Percentiles rank a stretch among this genome's conserved stretches.
These are phyloP conservation scores for Scaptomyza pallida DNA, from an alignment of 1,140 invertebrate species.

Conservation along the genomic window DNA sequence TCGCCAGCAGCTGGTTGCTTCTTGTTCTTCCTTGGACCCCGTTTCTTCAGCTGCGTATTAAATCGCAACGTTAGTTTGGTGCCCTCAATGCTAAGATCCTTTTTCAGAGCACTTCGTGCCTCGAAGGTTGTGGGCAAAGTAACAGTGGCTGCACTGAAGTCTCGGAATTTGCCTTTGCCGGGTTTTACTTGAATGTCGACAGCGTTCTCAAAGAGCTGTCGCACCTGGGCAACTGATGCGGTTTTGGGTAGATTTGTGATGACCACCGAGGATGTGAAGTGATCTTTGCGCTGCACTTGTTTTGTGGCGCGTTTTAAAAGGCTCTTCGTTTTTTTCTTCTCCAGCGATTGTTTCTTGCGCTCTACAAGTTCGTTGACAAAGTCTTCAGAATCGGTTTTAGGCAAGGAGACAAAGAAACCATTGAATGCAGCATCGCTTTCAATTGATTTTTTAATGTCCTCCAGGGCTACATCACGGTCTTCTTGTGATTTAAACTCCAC, in stretches of 20 bases:
- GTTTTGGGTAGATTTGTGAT: conserved; percentile 75
- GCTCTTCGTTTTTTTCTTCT: conserved; percentile 64
- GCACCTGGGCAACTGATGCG: conserved; percentile 56
- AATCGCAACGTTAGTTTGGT: conserved; percentile 63
- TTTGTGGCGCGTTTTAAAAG: conserved; percentile 64
- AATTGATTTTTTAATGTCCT: conserved; percentile 47
- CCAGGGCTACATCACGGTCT: conserved; percentile 59
- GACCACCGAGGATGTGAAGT: conserved; percentile 71
- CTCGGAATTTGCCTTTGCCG: conserved; percentile 64
- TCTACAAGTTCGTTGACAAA: conserved; percentile 70
- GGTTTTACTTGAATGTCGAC: conserved; percentile 77
- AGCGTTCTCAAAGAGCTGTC: conserved; percentile 65
- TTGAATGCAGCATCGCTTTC: conserved; percentile 45
- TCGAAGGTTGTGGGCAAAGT: conserved; percentile 71
- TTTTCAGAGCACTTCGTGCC: conserved; percentile 63
- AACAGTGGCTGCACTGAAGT: conserved; percentile 65
- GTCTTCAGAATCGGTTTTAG: conserved; percentile 72
- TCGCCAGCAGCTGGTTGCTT: conserved; percentile 38
- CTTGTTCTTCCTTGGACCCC: conserved; percentile 28
- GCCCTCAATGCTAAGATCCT: conserved; percentile 56
- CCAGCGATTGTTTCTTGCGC: conserved; percentile 63
- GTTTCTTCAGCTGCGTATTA: conserved; percentile 53
- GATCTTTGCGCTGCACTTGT: conserved; percentile 45
- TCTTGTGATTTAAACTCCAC: conserved; percentile 63
- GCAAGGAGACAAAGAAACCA: conserved; percentile 59